Evolutionary conservation across 1,140 invertebrate genomes (phyloP).

Genomic region (Bombus pyrosoma): DNA sequence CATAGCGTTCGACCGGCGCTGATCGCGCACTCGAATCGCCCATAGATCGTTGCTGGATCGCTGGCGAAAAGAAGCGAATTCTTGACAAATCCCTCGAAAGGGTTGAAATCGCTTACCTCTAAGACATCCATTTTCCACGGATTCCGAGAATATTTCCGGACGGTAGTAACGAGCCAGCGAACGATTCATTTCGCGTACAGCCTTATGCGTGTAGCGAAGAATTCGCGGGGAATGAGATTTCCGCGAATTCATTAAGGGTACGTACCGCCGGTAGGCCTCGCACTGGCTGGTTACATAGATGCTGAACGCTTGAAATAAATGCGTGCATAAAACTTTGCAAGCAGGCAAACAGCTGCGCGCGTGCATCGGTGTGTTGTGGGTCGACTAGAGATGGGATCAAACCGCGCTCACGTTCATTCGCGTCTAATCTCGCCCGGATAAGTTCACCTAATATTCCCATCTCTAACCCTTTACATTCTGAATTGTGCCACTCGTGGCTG

Average conservation of each 20-base stretch:
- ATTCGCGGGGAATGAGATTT: conserved; percentile 58
- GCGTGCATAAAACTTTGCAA: conserved; percentile 38
- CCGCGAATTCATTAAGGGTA: conserved; percentile 66
- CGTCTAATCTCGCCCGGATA: background rate
- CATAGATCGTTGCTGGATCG: background rate
- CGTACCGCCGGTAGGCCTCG: conserved; percentile 47
- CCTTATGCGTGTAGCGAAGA: conserved; percentile 50
- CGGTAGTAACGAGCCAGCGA: conserved; percentile 40
- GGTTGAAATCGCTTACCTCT: no score
- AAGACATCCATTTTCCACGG: conserved; percentile 35
- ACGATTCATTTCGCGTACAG: conserved; percentile 60
- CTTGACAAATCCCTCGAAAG: background rate
- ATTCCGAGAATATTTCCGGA: conserved; percentile 55
- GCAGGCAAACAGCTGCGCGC: conserved; percentile 37
- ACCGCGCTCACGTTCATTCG: conserved; percentile 6
- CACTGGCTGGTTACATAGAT: conserved; percentile 28
- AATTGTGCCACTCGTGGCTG: no score
- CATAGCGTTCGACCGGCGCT: background rate
- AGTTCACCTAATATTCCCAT: no score
- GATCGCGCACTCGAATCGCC: background rate
- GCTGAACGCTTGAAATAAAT: conserved; percentile 64
- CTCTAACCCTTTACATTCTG: no score
- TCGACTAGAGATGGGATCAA: conserved; percentile 35
- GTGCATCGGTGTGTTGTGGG: background rate
- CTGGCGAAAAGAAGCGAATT: background rate